phyloP scores from a whole-genome alignment of 2,113 vertebrate species.

The Gasterosteus aculeatus region DNA sequence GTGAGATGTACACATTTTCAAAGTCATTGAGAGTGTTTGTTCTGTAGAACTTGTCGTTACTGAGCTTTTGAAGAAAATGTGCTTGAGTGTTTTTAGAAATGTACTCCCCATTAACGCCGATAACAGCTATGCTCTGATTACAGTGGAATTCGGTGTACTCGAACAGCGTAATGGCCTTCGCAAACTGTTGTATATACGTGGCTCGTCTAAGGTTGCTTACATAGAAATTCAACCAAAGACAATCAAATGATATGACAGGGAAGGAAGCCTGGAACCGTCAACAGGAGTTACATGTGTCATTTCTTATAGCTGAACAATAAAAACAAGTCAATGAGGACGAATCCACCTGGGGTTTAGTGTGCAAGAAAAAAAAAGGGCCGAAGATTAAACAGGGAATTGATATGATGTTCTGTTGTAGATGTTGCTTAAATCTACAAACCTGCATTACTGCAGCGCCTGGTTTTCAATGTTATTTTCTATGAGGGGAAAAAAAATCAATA shows the following conservation, averaged over 20 bases:
- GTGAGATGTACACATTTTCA: constrained; percentile 36
- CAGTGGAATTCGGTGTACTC: constrained; percentile 49
- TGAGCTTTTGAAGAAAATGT: constrained; percentile 30
- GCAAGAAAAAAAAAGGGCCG: constrained; percentile 7
- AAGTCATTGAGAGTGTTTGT: constrained; percentile 27
- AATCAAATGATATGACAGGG: constrained; percentile 38
- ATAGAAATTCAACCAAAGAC: constrained; percentile 70
- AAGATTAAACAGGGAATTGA: constrained; percentile 46
- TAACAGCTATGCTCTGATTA: constrained; percentile 34
- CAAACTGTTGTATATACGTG: constrained; percentile 25
- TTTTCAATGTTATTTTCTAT: constrained; percentile 31
- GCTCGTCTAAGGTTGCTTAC: constrained; percentile 48
- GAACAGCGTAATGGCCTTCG: constrained; percentile 62
- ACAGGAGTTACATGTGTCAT: constrained; percentile 13
- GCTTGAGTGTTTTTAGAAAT: constrained; percentile 21
- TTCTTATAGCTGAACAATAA: constrained; percentile 22
- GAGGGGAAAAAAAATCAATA: constrained; percentile 33
- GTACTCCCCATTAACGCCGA: constrained; percentile 16
- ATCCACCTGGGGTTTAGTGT: neutral
- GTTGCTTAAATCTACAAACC: constrained; percentile 13
- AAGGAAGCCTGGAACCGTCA: constrained; percentile 9
- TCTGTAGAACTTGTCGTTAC: constrained; percentile 22
- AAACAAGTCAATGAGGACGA: constrained; percentile 32
- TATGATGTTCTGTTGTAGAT: constrained; percentile 42
- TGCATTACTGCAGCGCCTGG: constrained; percentile 30